Evolutionary conservation across 2,113 vertebrate genomes (phyloP).

Genomic region (Bettongia penicillata): DNA sequence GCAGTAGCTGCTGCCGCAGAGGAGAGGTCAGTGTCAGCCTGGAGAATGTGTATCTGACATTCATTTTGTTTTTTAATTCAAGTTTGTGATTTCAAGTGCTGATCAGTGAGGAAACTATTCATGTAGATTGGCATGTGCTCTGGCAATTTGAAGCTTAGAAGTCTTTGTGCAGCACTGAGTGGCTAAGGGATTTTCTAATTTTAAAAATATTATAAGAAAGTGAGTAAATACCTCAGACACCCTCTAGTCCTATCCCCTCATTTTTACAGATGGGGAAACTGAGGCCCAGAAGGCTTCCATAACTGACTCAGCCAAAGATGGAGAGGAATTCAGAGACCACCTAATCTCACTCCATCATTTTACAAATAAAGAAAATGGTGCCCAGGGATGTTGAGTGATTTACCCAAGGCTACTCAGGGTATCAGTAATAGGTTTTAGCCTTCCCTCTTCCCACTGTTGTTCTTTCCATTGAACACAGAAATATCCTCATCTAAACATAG

Average conservation of each 20-base stretch:
- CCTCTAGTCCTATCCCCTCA: neutral
- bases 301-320: neutral
- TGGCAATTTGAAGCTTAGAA: no score
- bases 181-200: neutral
- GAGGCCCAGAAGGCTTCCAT: neutral
- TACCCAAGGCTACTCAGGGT: neutral
- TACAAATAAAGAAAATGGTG: neutral
- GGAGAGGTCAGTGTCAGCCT: neutral
- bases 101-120: neutral
- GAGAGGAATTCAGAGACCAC: neutral
- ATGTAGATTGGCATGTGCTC: neutral
- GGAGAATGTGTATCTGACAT: neutral
- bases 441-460: no score
- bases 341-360: neutral
- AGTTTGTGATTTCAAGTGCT: neutral
- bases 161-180: no score
- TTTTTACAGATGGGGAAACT: neutral
- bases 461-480: neutral
- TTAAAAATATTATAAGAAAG: neutral
- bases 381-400: no score
- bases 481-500: neutral
- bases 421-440: no score
- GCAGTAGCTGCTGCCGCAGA: neutral
- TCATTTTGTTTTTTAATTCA: no score
- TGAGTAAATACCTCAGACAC: neutral